Conservation (phyloP, 2,888 invertebrate genomes). For the Homarus gammarus region DNA sequence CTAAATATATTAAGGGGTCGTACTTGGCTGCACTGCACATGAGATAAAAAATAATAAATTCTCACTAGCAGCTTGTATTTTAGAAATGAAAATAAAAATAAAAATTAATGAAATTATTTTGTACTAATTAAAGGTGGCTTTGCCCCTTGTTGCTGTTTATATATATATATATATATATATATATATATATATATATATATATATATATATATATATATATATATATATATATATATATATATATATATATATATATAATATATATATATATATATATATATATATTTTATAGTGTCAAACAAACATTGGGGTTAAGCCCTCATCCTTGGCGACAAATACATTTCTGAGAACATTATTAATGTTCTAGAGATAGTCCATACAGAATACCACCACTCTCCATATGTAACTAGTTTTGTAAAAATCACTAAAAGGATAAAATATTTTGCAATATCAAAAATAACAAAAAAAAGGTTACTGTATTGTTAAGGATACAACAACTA, state of each 20-base stretch:
- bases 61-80: slow-evolving; percentile 37
- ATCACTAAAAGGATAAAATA: background rate
- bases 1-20: background rate
- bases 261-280: background rate
- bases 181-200: background rate
- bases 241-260: slow-evolving; percentile 7
- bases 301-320: background rate
- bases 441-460: background rate
- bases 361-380: background rate
- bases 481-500: background rate
- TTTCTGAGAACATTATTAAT: background rate
- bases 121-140: slow-evolving; percentile 62
- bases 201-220: slow-evolving; percentile 3
- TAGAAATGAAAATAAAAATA: slow-evolving; percentile 22
- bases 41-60: slow-evolving; percentile 27
- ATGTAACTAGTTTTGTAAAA: background rate
- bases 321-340: slow-evolving; percentile 15
- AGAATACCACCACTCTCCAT: slow-evolving; percentile 3
- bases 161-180: background rate
- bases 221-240: background rate
- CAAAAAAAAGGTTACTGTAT: background rate
- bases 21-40: slow-evolving; percentile 5
- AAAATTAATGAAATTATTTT: slow-evolving; percentile 66
- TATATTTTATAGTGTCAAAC: background rate
- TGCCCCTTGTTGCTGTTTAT: slow-evolving; percentile 38